Evolutionary conservation across 2,888 invertebrate genomes (phyloP).

Genomic region (Troglohyphantes excavatus): DNA sequence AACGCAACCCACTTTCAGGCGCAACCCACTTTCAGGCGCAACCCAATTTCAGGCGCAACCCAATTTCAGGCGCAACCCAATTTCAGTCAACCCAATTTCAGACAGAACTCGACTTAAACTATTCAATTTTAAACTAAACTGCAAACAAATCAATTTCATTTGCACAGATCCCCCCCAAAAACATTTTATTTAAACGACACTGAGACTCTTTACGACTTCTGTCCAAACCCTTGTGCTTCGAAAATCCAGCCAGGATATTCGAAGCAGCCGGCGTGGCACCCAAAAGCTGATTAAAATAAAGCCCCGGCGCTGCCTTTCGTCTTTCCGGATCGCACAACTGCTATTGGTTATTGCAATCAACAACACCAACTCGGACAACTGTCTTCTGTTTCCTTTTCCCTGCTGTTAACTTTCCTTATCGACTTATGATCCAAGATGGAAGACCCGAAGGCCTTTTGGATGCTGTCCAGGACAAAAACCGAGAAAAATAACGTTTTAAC

Average conservation of each 20-base stretch:
- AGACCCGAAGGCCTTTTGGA: slow-evolving; percentile 35
- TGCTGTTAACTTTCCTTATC: slow-evolving; percentile 32
- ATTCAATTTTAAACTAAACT: too few relatives aligned
- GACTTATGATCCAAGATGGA: slow-evolving; percentile 30
- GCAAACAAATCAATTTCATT: too few relatives aligned
- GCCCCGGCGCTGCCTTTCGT: neutral
- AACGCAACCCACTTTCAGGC: too few relatives aligned
- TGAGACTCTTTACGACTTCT: slow-evolving; percentile 19
- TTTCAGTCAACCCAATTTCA: too few relatives aligned
- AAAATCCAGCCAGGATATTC: neutral
- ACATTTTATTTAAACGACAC: too few relatives aligned
- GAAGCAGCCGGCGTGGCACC: neutral
- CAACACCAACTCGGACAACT: slow-evolving; percentile 11
- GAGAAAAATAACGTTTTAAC: slow-evolving; percentile 22
- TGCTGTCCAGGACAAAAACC: slow-evolving; percentile 44
- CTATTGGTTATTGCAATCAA: slow-evolving; percentile 45
- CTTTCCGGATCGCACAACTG: neutral
- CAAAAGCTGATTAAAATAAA: slow-evolving; percentile 21
- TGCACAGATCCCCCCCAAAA: too few relatives aligned
- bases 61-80: too few relatives aligned
- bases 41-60: too few relatives aligned
- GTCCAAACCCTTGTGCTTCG: neutral
- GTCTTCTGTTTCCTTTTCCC: slow-evolving; percentile 11
- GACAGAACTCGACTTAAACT: too few relatives aligned
- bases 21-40: too few relatives aligned